phyloP scores from a whole-genome alignment of 2,797 vertebrate genomes.

The Diglossa cyanea region DNA sequence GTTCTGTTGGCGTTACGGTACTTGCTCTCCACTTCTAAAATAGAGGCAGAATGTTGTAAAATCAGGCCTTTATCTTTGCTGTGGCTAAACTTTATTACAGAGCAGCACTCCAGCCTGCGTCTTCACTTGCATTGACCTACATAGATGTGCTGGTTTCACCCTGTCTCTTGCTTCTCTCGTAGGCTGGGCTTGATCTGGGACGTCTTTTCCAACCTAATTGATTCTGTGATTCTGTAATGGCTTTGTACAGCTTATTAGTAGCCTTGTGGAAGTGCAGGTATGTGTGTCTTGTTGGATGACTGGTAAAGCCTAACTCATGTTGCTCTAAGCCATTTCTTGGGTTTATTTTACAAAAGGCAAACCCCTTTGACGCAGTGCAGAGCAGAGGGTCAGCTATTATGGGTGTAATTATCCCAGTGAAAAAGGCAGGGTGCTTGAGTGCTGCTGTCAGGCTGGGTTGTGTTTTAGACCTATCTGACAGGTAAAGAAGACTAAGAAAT shows the following conservation, averaged over 20 bases:
- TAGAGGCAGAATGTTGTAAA: background rate
- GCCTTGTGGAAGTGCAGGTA: background rate
- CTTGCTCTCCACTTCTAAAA: background rate
- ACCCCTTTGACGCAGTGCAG: background rate
- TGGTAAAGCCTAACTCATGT: background rate
- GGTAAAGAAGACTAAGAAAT: background rate
- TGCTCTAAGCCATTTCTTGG: background rate
- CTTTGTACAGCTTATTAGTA: background rate
- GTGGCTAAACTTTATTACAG: background rate
- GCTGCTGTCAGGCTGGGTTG: background rate
- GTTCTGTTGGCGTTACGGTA: background rate
- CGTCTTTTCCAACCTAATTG: background rate
- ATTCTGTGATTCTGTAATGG: background rate
- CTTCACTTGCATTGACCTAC: background rate
- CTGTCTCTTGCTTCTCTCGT: background rate
- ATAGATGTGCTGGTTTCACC: fast-evolving
- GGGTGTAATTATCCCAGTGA: background rate
- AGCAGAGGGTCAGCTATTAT: background rate
- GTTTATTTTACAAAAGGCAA: background rate
- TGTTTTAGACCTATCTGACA: background rate
- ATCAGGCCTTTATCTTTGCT: background rate
- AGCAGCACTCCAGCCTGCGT: background rate
- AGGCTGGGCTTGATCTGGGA: background rate
- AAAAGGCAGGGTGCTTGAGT: background rate
- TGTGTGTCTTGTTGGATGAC: background rate